Base-by-base conservation (phyloP, 2,888 invertebrate genomes). In the Nebria salina region DNA sequence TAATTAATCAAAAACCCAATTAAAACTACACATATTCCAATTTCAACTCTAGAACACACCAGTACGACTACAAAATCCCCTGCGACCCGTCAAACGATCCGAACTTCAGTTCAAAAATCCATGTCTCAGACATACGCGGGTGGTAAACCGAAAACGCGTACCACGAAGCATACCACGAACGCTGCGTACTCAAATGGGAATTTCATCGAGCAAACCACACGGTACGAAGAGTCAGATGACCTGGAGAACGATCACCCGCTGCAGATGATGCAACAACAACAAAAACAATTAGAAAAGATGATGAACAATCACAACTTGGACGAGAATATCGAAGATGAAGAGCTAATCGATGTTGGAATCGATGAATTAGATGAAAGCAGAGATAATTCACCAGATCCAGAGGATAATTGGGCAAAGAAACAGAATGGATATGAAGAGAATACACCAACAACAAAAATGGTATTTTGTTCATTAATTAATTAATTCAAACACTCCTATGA, bases 281-380 rank as follows among this genome's bases (percentile, higher is more conserved):
- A 84, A n/a, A 84, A 86, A 84, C 87, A 87, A 66, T 86, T 89
- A 83, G 88, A 90, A 65, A 88, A 87, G 75, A 87, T 88, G 84
- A 87, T 89, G 86, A 89, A 89, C 82, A 87, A 89, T 82, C 89
- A 89, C 77, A 88, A 88, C 76, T 84, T 89, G 25, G 86, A 86
- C 79, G 89, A 70, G n/a, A 34, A 89, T 81, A 87, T 87, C 83
- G 85, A 90, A 81, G 90, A 90, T 76, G 91, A 91, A 82, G 87
- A 89, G 83, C 88, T 90, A 86, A 89, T 90, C 2, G 87, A 86
- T 64, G 85, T 86, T 1, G 84, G 84, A 34, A 83, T 86, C 83
- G 84, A 85, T 74, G 85, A 88, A 70, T 86, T 88, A 20, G 87
- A 88, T 41, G 88, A 84, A n/a, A 85, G 86, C 66, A 25, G 26